These are phyloP conservation scores for Nomada ferruginata DNA, from an alignment of 2,888 invertebrate genomes.

Conservation along the genomic window DNA sequence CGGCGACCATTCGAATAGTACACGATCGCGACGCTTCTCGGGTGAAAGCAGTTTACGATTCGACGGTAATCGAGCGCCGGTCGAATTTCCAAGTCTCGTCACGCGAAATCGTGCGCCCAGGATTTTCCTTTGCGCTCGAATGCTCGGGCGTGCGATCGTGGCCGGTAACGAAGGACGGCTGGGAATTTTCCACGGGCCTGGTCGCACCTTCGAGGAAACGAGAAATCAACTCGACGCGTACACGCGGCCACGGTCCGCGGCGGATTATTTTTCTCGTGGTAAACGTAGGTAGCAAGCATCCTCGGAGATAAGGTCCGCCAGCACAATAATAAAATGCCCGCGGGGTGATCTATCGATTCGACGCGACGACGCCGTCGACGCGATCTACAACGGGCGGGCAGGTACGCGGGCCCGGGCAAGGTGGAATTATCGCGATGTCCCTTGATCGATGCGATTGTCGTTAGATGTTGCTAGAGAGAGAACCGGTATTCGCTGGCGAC, in stretches of 20 bases:
- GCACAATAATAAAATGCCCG: slow-evolving; percentile 77
- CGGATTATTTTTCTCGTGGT: slow-evolving; percentile 49
- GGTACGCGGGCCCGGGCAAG: slow-evolving; percentile 69
- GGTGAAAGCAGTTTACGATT: no score
- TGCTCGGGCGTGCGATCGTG: slow-evolving; percentile 17
- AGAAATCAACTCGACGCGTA: slow-evolving; percentile 61
- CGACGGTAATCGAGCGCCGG: slow-evolving; percentile 6
- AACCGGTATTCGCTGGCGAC: slow-evolving; percentile 80
- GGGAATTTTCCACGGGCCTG: slow-evolving; percentile 76
- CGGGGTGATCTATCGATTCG: slow-evolving; percentile 80
- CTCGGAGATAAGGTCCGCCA: slow-evolving; percentile 38
- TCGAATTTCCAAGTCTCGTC: slow-evolving; percentile 68
- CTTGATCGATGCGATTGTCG: slow-evolving; percentile 83
- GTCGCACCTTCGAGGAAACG: slow-evolving; percentile 68
- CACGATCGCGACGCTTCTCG: no score
- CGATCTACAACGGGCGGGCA: slow-evolving; percentile 61
- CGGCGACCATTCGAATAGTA: no score
- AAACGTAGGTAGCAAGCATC: slow-evolving; percentile 34
- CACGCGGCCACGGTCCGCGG: neutral
- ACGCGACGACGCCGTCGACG: slow-evolving; percentile 51
- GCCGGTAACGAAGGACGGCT: slow-evolving; percentile 66
- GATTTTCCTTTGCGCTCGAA: slow-evolving; percentile 46
- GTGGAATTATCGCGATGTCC: slow-evolving; percentile 82
- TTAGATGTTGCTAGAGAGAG: slow-evolving; percentile 78
- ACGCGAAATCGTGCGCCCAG: slow-evolving; percentile 68